Evolutionary conservation across 92 coral and sea anemone genomes (phyloP).

Genomic region (Umimayanthus kanabou): DNA sequence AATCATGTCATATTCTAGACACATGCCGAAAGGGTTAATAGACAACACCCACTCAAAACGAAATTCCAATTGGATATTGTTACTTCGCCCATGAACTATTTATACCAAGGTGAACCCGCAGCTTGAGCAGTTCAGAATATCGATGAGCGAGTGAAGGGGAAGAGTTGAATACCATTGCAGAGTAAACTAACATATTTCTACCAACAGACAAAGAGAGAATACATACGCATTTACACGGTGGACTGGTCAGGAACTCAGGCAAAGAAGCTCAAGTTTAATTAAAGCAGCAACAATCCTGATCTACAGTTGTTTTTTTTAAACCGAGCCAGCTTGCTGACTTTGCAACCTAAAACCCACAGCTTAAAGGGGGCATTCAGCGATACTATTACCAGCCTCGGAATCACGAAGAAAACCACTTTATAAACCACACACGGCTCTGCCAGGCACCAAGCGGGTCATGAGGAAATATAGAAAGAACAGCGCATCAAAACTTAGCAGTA

Average conservation of each 20-base stretch:
- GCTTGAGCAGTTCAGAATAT: background rate
- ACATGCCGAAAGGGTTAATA: constrained; percentile 23
- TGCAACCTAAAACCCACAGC: constrained; percentile 34
- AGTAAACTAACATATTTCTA: background rate
- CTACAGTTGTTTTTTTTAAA: constrained; percentile 13
- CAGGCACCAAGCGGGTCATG: constrained; percentile 5
- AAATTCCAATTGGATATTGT: constrained; percentile 36
- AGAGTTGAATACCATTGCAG: background rate
- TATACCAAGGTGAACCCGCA: constrained; percentile 13
- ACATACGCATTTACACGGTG: background rate
- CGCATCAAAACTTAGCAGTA: background rate
- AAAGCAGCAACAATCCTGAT: background rate
- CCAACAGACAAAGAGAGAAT: background rate
- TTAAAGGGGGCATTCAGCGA: constrained; percentile 3
- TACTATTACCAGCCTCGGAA: constrained; percentile 29
- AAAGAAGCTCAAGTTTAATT: background rate
- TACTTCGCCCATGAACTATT: background rate
- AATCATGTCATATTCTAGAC: background rate
- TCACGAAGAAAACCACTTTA: constrained; percentile 8
- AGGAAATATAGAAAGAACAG: constrained; percentile 31
- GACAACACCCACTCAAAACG: constrained; percentile 31
- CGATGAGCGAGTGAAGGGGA: background rate
- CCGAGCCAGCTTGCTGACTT: constrained; percentile 24
- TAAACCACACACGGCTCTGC: background rate
- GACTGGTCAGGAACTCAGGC: background rate